Base-by-base conservation (phyloP, 2,797 vertebrate genomes). In the Girardinus metallicus region DNA sequence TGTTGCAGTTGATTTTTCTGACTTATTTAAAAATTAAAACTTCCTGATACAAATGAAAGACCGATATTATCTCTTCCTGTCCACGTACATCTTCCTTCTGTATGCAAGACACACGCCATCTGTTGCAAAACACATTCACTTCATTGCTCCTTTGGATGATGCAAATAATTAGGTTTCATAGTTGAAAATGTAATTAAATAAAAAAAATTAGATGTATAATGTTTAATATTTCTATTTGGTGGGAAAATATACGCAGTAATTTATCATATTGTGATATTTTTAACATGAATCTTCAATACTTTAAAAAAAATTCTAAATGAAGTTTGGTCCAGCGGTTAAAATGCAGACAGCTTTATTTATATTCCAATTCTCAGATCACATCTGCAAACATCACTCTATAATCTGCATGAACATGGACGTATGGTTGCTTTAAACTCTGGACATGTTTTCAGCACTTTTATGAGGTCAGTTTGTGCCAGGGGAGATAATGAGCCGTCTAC, bases 401-500 rank as follows among this genome's bases (percentile, higher is more conserved):
- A 16, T 51, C 34, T 53, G 23, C 41, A 21, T 57, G n/a, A 34
- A 60, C 0, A 78, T 8, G 10, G 46, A 0, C n/a, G 0, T 73
- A 36, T 72, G 78, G 44, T 34, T 31, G n/a, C 55, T 74, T 73
- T 78, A 44, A 73, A 78, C 46, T 68, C 79, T 57, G 60, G 81
- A 88, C 78, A 73, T 80, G 26, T 74, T 71, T 80, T 68, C 83
- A 87, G 81, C 77, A 81, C 79, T 83, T 90, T 72, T 75, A 29
- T 80, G 2, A 46, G 79, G 78, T 85, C 64, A 75, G 74, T 80
- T 71, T 77, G 70, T 88, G 85, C 83, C 73, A 81, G 76, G 70
- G 76, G 41, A 80, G 77, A 77, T 64, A 81, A 76, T 84, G 79
- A 88, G 79, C 73, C 60, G 55, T 85, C 80, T 88, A 86, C 82